Conservation (phyloP, 1,140 invertebrate species). For the Ephestia elutella region DNA sequence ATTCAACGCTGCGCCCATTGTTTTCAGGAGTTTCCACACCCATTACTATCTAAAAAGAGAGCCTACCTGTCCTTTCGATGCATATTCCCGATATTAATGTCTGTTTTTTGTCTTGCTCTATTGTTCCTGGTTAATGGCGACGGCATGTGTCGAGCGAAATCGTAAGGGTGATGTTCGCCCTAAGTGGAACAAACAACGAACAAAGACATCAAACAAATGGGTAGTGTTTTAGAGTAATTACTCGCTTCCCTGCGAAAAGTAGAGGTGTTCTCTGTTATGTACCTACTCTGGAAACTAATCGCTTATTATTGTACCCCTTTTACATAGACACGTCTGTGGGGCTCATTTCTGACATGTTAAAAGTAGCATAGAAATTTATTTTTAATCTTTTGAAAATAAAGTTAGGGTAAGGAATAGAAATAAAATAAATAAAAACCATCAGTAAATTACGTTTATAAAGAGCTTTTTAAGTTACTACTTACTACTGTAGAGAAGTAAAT, state of each 20-base stretch:
- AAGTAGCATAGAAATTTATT: background rate
- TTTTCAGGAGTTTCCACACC: constrained; percentile 2
- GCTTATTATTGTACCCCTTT: constrained; percentile 46
- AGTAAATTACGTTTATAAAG: no score
- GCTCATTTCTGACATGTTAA: background rate
- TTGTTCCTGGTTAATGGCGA: constrained; percentile 61
- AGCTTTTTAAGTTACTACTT: no score
- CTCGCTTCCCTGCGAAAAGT: constrained; percentile 65
- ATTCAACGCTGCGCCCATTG: background rate
- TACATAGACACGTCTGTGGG: constrained; percentile 1
- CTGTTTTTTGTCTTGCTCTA: constrained; percentile 66
- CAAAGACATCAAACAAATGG: constrained; percentile 74
- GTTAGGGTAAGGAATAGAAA: no score
- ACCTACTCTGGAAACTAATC: constrained; percentile 43
- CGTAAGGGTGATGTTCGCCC: constrained; percentile 63
- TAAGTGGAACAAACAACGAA: constrained; percentile 72
- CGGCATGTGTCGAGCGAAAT: constrained; percentile 60
- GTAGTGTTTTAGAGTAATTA: constrained; percentile 74
- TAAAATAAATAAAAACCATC: no score
- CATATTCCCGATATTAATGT: constrained; percentile 71
- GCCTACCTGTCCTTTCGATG: constrained; percentile 36
- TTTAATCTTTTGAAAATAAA: no score
- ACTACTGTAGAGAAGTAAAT: no score
- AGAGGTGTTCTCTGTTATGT: constrained; percentile 53
- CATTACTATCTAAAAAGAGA: constrained; percentile 2